Base-by-base conservation (phyloP, 1,140 invertebrate genomes). In the Lucilia sericata region DNA sequence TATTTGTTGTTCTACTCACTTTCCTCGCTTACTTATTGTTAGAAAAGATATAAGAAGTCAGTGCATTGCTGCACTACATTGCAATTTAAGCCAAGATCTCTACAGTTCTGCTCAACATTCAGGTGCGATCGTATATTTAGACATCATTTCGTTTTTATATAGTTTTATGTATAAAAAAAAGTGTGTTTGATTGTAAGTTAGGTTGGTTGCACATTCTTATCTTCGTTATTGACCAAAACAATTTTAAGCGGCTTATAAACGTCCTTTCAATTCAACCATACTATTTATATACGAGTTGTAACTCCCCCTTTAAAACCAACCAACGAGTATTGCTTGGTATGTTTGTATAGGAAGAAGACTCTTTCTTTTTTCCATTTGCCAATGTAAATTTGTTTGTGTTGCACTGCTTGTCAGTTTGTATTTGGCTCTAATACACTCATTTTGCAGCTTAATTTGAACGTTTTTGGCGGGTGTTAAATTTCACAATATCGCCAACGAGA, bases 191-290 rank as follows among this genome's bases (percentile, higher is more conserved):
- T 19, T 70, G 65, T 30, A 30, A 30, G 25, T 30, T 30, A 30
- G 25, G 1, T 70, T 70, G 65, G 14, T n/a, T 60, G n/a, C 55
- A 14, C 65, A 70, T 70, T 70, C 65, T 70, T 70, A 70, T 70
- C 65, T 70, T 21, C 21, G 65, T 70, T 70, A 70, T 70, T 70
- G 65, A 70, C 65, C 65, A 70, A 70, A 70, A 70, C 65, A 70
- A 70, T 70, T 70, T 70, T 70, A 70, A 70, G 65, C 65, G 65
- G 65, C 65, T 70, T 70, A 70, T 70, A 70, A 70, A 70, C 65
- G 65, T 70, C 65, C 65, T 21, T 21, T 70, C 65, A 19, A 70
- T 70, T 70, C 65, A 70, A 70, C 65, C 19, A 70, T 21, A 70
- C n/a, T 70, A 70, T 70, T 70, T 70, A 70, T 70, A 70, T 70